Evolutionary conservation across 2,888 invertebrate species (phyloP).

Genomic region (Ecliptopera silaceata): DNA sequence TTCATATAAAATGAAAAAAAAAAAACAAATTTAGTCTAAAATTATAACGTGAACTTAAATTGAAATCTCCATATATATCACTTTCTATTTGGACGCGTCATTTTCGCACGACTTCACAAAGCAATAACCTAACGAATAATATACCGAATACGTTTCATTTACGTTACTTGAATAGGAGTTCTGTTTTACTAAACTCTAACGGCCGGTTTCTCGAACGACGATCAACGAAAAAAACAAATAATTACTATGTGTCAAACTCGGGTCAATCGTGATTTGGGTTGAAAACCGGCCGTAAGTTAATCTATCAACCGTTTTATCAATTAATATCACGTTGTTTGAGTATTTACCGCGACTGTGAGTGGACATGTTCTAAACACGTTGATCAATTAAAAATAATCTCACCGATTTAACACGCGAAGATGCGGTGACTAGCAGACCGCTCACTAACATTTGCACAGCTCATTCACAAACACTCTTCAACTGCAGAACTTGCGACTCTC

Average conservation of each 20-base stretch:
- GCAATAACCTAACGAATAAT: not conserved
- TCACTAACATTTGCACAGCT: constrained; percentile 38
- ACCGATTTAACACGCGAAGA: constrained; percentile 37
- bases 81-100: not conserved
- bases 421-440: constrained; percentile 47
- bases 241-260: too few species aligned
- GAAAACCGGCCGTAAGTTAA: too few species aligned
- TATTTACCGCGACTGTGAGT: not conserved
- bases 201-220: too few species aligned
- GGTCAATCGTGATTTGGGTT: too few species aligned
- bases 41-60: too few species aligned
- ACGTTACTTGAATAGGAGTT: not conserved
- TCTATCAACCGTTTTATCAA: too few species aligned
- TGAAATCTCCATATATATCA: too few species aligned
- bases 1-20: too few species aligned
- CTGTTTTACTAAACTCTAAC: too few species aligned
- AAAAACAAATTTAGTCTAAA: too few species aligned
- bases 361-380: not conserved
- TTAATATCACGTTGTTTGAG: not conserved
- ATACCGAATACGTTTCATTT: too few species aligned
- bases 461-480: constrained; percentile 38
- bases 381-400: constrained; percentile 36
- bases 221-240: too few species aligned
- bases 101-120: not conserved
- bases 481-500: constrained; percentile 45